Evolutionary conservation across 2,113 vertebrate genomes (phyloP), one percentile per base, ranked within the genome.

Genomic region (Nestor notabilis): DNA sequence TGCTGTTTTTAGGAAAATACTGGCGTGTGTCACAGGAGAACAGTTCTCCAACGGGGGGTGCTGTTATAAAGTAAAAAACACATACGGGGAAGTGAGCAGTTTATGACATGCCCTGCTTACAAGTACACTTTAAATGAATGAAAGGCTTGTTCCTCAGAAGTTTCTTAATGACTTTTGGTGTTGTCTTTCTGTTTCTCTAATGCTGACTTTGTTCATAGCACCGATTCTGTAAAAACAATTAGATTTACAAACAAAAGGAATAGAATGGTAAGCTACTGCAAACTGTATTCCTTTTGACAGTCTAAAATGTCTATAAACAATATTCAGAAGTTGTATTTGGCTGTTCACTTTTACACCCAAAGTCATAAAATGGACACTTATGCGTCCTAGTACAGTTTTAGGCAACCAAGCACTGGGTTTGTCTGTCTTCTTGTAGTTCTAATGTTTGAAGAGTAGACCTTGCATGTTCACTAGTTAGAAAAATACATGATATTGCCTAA

Each of bases 191-290:
- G 17, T 81, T 96, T 90, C 41, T 91, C 37, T 71, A 50, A 84
- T 84, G 27, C 24, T 77, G 60, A 50, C 6, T 80, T 94, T 91
- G 55, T 93, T 91, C 65, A 41, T 74, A 78, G 79, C 49, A 31
- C 18, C 77, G 44, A 64, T 91, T 93, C 35, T 91, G 24, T 87
- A 82, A 78, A 95, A 95, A 78, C 77, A 87, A 84, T 70, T 29
- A 64, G 10, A 53, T 93, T 83, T 93, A 55, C 49, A 83, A 78
- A 68, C 35, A 77, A 25, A 95, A 75, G 11, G 27, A 90, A 63
- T 60, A 84, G 61, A 68, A 79, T 72, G 27, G 28, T 46, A 65
- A 85, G 8, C 86, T 87, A 31, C 46, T 78, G 11, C 82, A 39
- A n/a, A 47, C 39, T 71, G 6, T 75, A 29, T 41, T 82, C 11